Conservation (phyloP, 2,888 invertebrate species). For the Pseudeuparius sepicola region DNA sequence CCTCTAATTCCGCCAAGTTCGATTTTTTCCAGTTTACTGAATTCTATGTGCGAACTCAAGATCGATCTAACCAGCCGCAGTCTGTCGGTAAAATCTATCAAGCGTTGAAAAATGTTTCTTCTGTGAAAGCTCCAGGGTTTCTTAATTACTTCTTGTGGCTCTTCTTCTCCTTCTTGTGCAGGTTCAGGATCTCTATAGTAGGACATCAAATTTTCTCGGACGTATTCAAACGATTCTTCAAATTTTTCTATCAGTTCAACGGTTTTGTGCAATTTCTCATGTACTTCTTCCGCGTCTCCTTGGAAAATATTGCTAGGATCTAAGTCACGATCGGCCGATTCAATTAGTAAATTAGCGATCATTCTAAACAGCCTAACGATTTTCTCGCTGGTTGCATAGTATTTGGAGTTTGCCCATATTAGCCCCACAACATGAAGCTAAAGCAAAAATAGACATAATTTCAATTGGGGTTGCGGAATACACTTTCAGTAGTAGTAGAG, state of each 20-base stretch:
- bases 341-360: slow-evolving; percentile 72
- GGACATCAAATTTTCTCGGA: slow-evolving; percentile 37
- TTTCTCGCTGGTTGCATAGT: slow-evolving; percentile 40
- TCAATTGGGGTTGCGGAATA: too few species aligned
- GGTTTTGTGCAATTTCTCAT: slow-evolving; percentile 29
- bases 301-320: slow-evolving; percentile 78
- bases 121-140: slow-evolving; percentile 69
- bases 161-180: slow-evolving; percentile 35
- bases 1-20: slow-evolving; percentile 39
- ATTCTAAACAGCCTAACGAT: slow-evolving; percentile 66
- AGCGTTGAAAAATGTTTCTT: slow-evolving; percentile 57
- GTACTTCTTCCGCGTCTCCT: slow-evolving; percentile 52
- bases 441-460: too few species aligned
- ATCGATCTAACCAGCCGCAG: slow-evolving; percentile 57
- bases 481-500: too few species aligned
- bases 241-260: slow-evolving; percentile 31
- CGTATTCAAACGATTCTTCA: slow-evolving; percentile 40
- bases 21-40: slow-evolving; percentile 74
- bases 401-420: slow-evolving; percentile 70
- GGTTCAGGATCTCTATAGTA: slow-evolving; percentile 34
- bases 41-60: slow-evolving; percentile 69
- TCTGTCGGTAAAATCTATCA: slow-evolving; percentile 53
- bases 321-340: slow-evolving; percentile 58
- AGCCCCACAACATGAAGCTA: slow-evolving; percentile 66
- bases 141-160: too few species aligned